Base-by-base conservation (phyloP, 2,113 vertebrate species). In the Odobenus rosmarus region DNA sequence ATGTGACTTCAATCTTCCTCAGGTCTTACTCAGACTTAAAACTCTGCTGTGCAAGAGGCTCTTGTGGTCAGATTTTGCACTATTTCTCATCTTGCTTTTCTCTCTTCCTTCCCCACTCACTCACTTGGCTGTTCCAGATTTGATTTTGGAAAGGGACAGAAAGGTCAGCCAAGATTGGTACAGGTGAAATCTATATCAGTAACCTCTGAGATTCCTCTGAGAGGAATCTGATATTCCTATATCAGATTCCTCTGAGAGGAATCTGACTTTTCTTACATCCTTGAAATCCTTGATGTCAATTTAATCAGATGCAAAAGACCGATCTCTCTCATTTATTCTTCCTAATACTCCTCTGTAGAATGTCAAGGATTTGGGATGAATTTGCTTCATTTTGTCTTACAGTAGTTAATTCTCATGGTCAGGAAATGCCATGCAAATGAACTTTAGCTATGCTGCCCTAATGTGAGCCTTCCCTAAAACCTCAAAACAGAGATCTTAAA, bases 191-290 rank as follows among this genome's bases (percentile, higher is more conserved):
- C 53, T 24, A 6, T 74, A 42, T 51, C 49, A 33, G 12, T 72
- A 57, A 74, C 18, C 8, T 42, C 86, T 77, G n/a, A n/a, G n/a
- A n/a, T n/a, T n/a, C n/a, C n/a, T n/a, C n/a, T n/a, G 59, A 88
- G 31, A 69, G 21, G 18, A 61, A 5, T 10, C 19, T 4, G 3
- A 1, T n/a, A n/a, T n/a, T n/a, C n/a, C n/a, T n/a, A n/a, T n/a
- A n/a, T n/a, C n/a, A n/a, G n/a, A n/a, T n/a, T n/a, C 18, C 8
- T 42, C 86, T 77, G 59, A 88, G 31, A 69, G 21, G 18, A 61
- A 5, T 10, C 19, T 4, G 3, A 1, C 57, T 87, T 93, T 51
- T 76, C 57, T 90, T 67, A 67, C 2, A 39, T 36, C 18, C 14
- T 93, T 57, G 71, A 77, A 91, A 79, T 76, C 18, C 14, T 93